Conservation (phyloP, 1,140 invertebrate genomes). For the Lasaia peninsularis region DNA sequence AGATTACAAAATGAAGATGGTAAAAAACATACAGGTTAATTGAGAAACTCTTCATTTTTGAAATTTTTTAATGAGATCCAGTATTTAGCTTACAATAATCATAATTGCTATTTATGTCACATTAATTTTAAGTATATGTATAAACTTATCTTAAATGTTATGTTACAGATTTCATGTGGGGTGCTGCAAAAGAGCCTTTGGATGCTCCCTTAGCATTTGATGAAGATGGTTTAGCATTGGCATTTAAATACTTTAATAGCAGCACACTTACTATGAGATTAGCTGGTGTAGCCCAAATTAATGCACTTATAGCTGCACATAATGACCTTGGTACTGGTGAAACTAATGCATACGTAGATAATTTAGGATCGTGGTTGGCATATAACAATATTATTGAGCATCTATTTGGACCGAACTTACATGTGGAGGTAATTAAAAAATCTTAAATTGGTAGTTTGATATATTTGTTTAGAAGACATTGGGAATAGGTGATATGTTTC, state of each 20-base stretch:
- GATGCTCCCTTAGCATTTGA: slow-evolving; percentile 93
- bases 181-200: slow-evolving; percentile 93
- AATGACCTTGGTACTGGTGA: slow-evolving; percentile 94
- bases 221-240: slow-evolving; percentile 91
- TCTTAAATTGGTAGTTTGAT: no score
- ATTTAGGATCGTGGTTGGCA: slow-evolving; percentile 92
- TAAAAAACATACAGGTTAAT: no score
- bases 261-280: slow-evolving; percentile 95
- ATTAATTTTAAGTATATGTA: no score
- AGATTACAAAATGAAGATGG: no score
- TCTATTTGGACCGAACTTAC: slow-evolving; percentile 96
- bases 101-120: no score
- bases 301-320: slow-evolving; percentile 93
- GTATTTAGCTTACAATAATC: no score
- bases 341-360: slow-evolving; percentile 88
- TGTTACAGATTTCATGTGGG: slow-evolving; percentile 92
- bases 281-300: slow-evolving; percentile 94
- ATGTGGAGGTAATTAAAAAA: slow-evolving; percentile 92
- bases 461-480: no score
- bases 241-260: slow-evolving; percentile 96
- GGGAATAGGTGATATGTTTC: no score
- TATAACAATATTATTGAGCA: slow-evolving; percentile 95
- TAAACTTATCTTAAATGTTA: background rate
- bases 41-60: background rate
- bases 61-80: background rate